These are phyloP conservation scores for Sorex araneus DNA, from an alignment of 2,113 vertebrate genomes.

Conservation along the genomic window DNA sequence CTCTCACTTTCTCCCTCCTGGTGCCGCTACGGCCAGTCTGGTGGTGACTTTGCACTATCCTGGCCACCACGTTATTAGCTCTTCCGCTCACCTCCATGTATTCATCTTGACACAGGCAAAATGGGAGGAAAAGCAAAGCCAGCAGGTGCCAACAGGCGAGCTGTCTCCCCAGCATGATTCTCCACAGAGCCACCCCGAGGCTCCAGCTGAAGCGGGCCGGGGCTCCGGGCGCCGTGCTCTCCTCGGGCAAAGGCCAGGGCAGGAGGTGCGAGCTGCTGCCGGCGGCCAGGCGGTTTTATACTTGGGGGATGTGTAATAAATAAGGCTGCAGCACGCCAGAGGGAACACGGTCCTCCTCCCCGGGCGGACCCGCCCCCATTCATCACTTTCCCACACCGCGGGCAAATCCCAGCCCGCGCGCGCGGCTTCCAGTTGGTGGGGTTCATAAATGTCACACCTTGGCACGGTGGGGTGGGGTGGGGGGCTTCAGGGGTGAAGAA, in stretches of 20 bases:
- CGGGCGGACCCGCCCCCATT: constrained; percentile 89
- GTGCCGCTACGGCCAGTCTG: constrained; percentile 89
- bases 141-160: constrained; percentile 89
- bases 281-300: constrained; percentile 88
- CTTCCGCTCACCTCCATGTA: constrained; percentile 94
- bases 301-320: constrained; percentile 86
- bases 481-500: constrained; percentile 87
- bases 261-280: constrained; percentile 80
- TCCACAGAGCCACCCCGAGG: constrained; percentile 80
- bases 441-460: constrained; percentile 88
- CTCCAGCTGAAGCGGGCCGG: constrained; percentile 81
- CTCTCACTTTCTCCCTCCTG: constrained; percentile 92
- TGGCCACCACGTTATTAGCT: constrained; percentile 91
- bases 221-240: constrained; percentile 36
- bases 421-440: constrained; percentile 86
- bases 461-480: constrained; percentile 84
- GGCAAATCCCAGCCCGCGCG: constrained; percentile 86
- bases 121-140: constrained; percentile 90
- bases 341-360: constrained; percentile 88
- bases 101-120: constrained; percentile 93
- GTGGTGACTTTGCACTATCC: constrained; percentile 92
- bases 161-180: constrained; percentile 88
- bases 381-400: constrained; percentile 88
- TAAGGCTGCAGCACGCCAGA: constrained; percentile 87
- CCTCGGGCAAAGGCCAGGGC: too few species aligned